These are phyloP conservation scores for Caenorhabditis wallacei DNA, from an alignment of 2,888 invertebrate genomes.

Conservation along the genomic window DNA sequence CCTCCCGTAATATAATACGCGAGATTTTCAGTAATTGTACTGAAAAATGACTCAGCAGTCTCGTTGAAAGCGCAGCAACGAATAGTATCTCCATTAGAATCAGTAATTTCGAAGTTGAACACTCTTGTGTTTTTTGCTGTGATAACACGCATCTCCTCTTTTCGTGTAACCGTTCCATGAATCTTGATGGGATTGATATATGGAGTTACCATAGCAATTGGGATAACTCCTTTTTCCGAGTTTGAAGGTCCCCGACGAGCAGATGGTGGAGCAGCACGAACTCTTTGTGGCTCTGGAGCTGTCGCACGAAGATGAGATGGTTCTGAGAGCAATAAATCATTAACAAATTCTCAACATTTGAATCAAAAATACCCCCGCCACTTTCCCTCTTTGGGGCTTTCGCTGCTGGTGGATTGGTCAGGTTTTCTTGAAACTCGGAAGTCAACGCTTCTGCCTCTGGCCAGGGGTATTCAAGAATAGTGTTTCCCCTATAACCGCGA, in stretches of 20 bases:
- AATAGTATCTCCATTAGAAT: constrained; percentile 71
- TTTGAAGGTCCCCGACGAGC: constrained; percentile 38
- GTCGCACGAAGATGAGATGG: constrained; percentile 7
- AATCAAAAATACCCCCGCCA: constrained; percentile 16
- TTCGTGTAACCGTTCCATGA: constrained; percentile 73
- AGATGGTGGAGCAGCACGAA: constrained; percentile 55
- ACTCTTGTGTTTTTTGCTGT: constrained; percentile 68
- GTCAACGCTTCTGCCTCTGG: constrained; percentile 35
- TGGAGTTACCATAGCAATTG: constrained; percentile 69
- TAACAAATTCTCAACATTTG: not conserved
- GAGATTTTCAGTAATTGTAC: constrained; percentile 68
- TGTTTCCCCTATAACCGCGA: constrained; percentile 31
- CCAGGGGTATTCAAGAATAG: constrained; percentile 47
- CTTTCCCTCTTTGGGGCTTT: constrained; percentile 45
- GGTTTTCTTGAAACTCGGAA: constrained; percentile 39
- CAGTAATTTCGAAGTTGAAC: constrained; percentile 79
- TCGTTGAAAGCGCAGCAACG: constrained; percentile 77
- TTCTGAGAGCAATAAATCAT: not conserved
- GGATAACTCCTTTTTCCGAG: constrained; percentile 49
- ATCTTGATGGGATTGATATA: constrained; percentile 70
- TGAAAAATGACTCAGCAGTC: constrained; percentile 69
- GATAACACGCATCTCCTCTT: constrained; percentile 71
- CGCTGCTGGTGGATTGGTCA: constrained; percentile 59
- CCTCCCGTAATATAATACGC: constrained; percentile 93
- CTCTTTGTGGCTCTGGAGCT: constrained; percentile 23